Percentiles rank a stretch among this genome's conserved stretches.
Evolutionary conservation across 2,797 vertebrate genomes (phyloP).

Genomic region (Enteromius mattozi): DNA sequence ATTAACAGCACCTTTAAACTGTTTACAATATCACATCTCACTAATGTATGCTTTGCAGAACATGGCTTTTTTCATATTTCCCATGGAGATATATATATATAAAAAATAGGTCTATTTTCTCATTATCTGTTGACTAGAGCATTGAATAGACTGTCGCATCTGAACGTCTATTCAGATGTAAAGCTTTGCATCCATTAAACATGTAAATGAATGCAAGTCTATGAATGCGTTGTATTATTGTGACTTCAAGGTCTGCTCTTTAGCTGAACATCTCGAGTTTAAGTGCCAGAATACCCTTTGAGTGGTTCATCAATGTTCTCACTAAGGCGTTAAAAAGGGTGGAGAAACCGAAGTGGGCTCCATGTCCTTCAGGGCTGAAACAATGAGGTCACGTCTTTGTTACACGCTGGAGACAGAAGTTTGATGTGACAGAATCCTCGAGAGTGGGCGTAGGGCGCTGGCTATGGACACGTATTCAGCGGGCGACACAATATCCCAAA

Average conservation of each 20-base stretch:
- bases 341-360: conserved; percentile 37
- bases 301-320: not conserved
- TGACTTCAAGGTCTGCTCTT: conserved; percentile 8
- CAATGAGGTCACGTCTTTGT: conserved; percentile 49
- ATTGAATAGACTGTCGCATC: not conserved
- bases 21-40: not conserved
- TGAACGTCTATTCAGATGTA: not conserved
- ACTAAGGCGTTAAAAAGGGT: conserved; percentile 25
- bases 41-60: not conserved
- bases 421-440: conserved; percentile 17
- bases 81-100: not conserved
- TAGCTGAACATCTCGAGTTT: not conserved
- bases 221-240: not conserved
- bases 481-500: conserved; percentile 37
- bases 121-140: not conserved
- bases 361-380: conserved; percentile 41
- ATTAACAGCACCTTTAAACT: not conserved
- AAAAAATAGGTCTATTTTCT: not conserved
- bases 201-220: not conserved
- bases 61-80: not conserved
- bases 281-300: not conserved
- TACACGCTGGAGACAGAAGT: conserved; percentile 14
- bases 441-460: not conserved
- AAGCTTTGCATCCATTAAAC: not conserved
- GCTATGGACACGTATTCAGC: conserved; percentile 30